Percentiles rank a stretch among this genome's conserved stretches.
Conservation (phyloP, 2,113 vertebrate species). For the Podarcis cretensis region DNA sequence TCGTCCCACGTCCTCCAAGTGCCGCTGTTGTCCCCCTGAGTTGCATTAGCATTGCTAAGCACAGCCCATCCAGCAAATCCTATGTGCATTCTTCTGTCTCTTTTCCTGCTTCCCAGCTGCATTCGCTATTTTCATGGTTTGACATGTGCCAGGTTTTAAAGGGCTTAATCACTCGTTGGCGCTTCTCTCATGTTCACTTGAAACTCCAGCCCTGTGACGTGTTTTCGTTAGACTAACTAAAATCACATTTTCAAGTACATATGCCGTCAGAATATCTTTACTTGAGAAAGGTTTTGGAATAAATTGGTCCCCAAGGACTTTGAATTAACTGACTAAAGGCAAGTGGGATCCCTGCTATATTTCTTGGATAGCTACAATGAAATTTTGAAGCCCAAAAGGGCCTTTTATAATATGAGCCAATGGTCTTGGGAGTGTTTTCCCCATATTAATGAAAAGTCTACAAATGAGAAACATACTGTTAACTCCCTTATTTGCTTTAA, state of each 20-base stretch:
- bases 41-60: not conserved
- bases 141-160: constrained; percentile 11
- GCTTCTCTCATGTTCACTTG: not conserved
- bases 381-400: constrained; percentile 11
- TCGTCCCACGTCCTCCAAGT: not conserved
- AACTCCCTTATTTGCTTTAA: constrained; percentile 24
- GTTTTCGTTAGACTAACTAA: constrained; percentile 31
- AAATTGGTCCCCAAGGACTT: not conserved
- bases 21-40: not conserved
- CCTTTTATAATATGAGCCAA: not conserved
- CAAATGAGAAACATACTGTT: constrained; percentile 42
- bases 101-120: not conserved
- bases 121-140: not conserved
- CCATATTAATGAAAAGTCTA: not conserved
- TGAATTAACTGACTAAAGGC: constrained; percentile 36
- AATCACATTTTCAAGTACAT: constrained; percentile 34
- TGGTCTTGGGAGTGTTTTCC: constrained; percentile 3
- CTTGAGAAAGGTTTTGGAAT: constrained; percentile 13
- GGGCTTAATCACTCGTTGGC: constrained; percentile 7
- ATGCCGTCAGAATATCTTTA: constrained; percentile 20
- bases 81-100: not conserved
- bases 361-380: constrained; percentile 34
- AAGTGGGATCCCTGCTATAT: constrained; percentile 12
- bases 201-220: not conserved
- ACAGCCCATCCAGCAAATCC: not conserved